These are phyloP conservation scores for Noctua janthina DNA, from an alignment of 2,888 invertebrate species.

Conservation along the genomic window DNA sequence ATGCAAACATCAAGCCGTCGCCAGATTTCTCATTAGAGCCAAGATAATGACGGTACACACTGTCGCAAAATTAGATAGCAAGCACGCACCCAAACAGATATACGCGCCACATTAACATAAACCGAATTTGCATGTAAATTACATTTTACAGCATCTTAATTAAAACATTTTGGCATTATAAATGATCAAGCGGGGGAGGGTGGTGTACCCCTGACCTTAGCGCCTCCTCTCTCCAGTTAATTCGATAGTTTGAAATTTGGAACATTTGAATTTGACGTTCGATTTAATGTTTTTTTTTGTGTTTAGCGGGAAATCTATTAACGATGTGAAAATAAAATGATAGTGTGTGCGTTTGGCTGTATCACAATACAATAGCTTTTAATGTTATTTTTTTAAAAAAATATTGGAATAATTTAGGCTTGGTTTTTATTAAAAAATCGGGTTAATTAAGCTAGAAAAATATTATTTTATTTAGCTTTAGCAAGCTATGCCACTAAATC, in stretches of 20 bases:
- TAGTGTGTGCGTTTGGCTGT: not conserved
- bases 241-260: conserved; percentile 83
- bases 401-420: not conserved
- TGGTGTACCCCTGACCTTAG: conserved; percentile 85
- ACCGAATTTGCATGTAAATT: conserved; percentile 91
- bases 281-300: conserved; percentile 60
- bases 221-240: conserved; percentile 76
- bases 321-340: not conserved
- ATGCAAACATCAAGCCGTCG: conserved; percentile 90
- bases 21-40: conserved; percentile 91
- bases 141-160: conserved; percentile 91
- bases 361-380: not conserved
- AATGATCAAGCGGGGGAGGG: conserved; percentile 88
- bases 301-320: not conserved
- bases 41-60: conserved; percentile 90
- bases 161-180: conserved; percentile 91
- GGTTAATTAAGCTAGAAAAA: not conserved
- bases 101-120: conserved; percentile 91
- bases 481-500: not conserved
- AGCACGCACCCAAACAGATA: conserved; percentile 91
- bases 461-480: not conserved
- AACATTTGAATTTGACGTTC: conserved; percentile 70
- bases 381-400: not conserved
- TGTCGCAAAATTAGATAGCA: conserved; percentile 91
- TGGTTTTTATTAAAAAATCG: not conserved